These are phyloP conservation scores for Suncus etruscus DNA, from an alignment of 2,113 vertebrate genomes.

Conservation along the genomic window DNA sequence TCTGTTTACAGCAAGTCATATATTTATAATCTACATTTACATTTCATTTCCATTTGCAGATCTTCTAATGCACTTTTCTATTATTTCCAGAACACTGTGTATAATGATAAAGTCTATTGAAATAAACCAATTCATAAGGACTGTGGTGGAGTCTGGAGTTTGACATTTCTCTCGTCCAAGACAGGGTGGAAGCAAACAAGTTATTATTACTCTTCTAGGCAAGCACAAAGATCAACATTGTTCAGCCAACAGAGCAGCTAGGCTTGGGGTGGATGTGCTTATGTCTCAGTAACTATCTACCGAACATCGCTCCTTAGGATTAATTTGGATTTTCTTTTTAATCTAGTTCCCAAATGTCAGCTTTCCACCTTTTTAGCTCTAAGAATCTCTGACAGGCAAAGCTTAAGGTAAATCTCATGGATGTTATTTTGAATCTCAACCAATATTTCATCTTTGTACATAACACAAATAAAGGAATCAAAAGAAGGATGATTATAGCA, in stretches of 20 bases:
- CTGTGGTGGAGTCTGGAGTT: conserved; percentile 50
- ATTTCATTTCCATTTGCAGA: conserved; percentile 79
- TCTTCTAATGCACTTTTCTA: conserved; percentile 65
- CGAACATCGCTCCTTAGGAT: conserved; percentile 71
- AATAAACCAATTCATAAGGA: conserved; percentile 68
- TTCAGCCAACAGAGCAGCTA: neutral
- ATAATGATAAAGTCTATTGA: conserved; percentile 74
- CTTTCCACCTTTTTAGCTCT: conserved; percentile 73
- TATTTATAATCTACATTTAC: conserved; percentile 82
- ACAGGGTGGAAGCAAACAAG: conserved; percentile 27
- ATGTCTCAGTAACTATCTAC: conserved; percentile 58
- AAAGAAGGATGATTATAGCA: conserved; percentile 62
- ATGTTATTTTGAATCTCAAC: conserved; percentile 74
- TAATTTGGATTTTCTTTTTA: conserved; percentile 83
- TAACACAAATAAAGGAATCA: conserved; percentile 54
- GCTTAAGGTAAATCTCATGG: conserved; percentile 78
- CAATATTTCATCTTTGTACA: conserved; percentile 71
- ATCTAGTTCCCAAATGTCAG: conserved; percentile 79
- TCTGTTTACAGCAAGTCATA: conserved; percentile 65
- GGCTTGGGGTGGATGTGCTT: conserved; percentile 11
- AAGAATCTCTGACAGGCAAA: conserved; percentile 75
- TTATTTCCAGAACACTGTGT: conserved; percentile 79
- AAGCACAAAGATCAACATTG: conserved; percentile 1
- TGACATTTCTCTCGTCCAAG: conserved; percentile 69
- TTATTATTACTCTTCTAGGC: conserved; percentile 53